phyloP scores from a whole-genome alignment of 1,140 invertebrate species.

The Liolophura sinensis region DNA sequence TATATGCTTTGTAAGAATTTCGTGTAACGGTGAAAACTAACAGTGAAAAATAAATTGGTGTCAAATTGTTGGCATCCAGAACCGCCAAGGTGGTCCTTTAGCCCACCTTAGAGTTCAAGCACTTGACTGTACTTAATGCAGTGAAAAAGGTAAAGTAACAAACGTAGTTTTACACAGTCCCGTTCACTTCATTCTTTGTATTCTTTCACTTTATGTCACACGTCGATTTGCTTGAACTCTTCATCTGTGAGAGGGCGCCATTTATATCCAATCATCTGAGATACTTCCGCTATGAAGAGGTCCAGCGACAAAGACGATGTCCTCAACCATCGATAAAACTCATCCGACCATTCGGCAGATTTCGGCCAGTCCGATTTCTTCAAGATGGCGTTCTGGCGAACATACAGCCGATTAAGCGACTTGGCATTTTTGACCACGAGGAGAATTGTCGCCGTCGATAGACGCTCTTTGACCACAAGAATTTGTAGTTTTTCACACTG shows the following conservation, averaged over 20 bases:
- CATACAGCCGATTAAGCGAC: constrained; percentile 68
- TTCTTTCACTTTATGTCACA: too few species aligned
- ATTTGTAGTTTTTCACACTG: constrained; percentile 69
- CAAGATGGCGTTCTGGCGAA: constrained; percentile 70
- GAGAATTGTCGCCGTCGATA: constrained; percentile 79
- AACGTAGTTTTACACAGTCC: too few species aligned
- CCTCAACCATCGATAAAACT: constrained; percentile 71
- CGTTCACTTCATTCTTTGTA: too few species aligned
- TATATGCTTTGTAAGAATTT: too few species aligned
- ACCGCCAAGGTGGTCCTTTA: too few species aligned
- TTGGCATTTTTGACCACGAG: constrained; percentile 68
- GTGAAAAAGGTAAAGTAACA: too few species aligned
- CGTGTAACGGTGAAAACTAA: too few species aligned
- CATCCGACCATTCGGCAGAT: constrained; percentile 69
- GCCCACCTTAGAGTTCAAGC: too few species aligned
- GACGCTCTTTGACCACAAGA: constrained; percentile 74
- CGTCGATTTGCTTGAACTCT: constrained; percentile 61
- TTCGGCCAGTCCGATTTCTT: constrained; percentile 48
- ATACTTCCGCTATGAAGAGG: constrained; percentile 70
- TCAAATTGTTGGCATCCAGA: too few species aligned
- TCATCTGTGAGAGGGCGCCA: constrained; percentile 78
- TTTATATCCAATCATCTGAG: constrained; percentile 67
- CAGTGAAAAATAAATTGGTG: too few species aligned
- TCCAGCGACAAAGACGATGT: constrained; percentile 66
- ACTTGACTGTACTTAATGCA: too few species aligned